Evolutionary conservation across 2,888 invertebrate species (phyloP), one percentile per base, ranked within the genome.

Genomic region (Drosophila helvetica): DNA sequence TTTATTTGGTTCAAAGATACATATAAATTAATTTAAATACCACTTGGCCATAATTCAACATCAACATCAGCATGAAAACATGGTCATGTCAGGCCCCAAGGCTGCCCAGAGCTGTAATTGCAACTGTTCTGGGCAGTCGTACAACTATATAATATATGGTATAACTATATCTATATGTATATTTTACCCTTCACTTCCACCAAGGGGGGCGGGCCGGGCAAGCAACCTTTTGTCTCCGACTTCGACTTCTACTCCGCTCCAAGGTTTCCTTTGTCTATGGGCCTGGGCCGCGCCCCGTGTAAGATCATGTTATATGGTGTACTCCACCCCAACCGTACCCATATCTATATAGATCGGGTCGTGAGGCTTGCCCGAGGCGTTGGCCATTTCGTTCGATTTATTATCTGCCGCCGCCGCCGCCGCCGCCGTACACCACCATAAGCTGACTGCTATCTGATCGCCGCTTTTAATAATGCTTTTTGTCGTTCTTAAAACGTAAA

Each of bases 271-370:
- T 86, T 86, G 70, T 73, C 59, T 58, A 52, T 63, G 60, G 74
- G 66, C 54, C 67, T 70, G 79, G 82, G 75, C 47, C 72, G 86
- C 83, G 76, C 78, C 88, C 74, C 74, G 52, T 74, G 84, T 76
- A 85, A 81, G 75, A 79, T 69, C 73, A 64, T 67, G 56, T 50
- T 59, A 18, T 43, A 51, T 27, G 27, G 42, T 42, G n/a, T 19
- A 53, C 38, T 19, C 17, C n/a, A 42, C 57, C 64, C 30, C 12
- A 12, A 5, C 12, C 73, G 74, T 80, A 7, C 15, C 38, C 80
- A 82, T 81, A 78, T 80, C 78, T 89, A 89, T 89, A 77, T 89
- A 86, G 83, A 86, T 87, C 84, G 89, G 76, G 76, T 82, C 74
- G 80, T 63, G 60, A 45, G 54, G 38, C 47, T 61, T 6, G 83